Evolutionary conservation across 1,140 invertebrate genomes (phyloP), one percentile per base, ranked within the genome.

Genomic region (Drosophila arizonae): DNA sequence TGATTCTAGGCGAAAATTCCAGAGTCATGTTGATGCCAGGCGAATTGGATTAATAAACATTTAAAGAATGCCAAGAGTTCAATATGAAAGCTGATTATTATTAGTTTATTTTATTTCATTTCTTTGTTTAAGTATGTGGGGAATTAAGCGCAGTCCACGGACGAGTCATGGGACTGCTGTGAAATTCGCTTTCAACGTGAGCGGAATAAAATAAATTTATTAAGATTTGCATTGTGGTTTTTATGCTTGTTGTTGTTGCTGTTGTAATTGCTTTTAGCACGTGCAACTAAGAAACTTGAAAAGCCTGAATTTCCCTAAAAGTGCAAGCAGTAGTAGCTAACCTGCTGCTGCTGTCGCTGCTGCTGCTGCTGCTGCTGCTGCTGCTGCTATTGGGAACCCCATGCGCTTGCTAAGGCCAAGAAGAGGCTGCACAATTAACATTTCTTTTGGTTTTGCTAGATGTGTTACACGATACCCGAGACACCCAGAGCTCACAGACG

Each of bases 391-490:
- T 24, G 21, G 54, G 28, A 58, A 21, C 33, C 45, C 13, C 28
- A 10, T 13, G 15, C 5, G 11, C 41, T 21, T 3, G 15, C 10
- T 57, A 50, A 45, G 45, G 54, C 26, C 24, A 26, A 54, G 45
- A 50, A 39, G 58, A 48, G 28, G 17, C 57, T 15, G 39, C 33
- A 17, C 64, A 28, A 52, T 69, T 62, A 55, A 48, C 45, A 60
- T 72, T 58, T 67, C 64, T 72, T 67, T 67, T 21, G 50, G 50
- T 15, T 52, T 46, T 6, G 6, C 43, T 46, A 36, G 15, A 33
- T 33, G 39, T 52, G 70, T 72, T 72, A 72, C 70, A 72, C 64
- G 70, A 72, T 43, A 67, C 54, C 15, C 62, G 33, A 15, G 48
- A 55, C 9, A 26, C 21, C 61, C 68, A 30, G 48, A 43, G 48